phyloP scores from a whole-genome alignment of 1,140 invertebrate genomes.

The Eueides isabella region DNA sequence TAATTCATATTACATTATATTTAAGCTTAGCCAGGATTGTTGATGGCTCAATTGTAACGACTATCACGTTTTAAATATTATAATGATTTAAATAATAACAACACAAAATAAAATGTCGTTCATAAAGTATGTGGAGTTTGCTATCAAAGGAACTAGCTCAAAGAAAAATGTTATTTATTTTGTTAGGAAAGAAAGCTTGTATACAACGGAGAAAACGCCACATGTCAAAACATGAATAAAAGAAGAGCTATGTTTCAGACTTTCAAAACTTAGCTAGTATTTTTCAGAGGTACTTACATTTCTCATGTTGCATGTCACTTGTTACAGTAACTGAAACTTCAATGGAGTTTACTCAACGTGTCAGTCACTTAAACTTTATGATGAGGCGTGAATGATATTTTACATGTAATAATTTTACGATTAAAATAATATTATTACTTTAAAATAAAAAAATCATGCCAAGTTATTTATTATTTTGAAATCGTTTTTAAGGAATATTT shows the following conservation, averaged over 20 bases:
- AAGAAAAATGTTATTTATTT: slow-evolving; percentile 80
- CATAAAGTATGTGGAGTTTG: slow-evolving; percentile 72
- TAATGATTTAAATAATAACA: slow-evolving; percentile 21
- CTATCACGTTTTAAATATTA: slow-evolving; percentile 18
- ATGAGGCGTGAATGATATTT: neutral
- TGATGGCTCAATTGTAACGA: neutral
- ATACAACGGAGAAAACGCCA: slow-evolving; percentile 71
- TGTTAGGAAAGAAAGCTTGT: slow-evolving; percentile 77
- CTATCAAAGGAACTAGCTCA: slow-evolving; percentile 75
- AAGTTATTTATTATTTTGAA: neutral
- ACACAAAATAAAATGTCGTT: slow-evolving; percentile 68
- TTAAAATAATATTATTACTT: too few species aligned
- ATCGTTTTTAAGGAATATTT: too few species aligned
- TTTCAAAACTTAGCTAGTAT: slow-evolving; percentile 72
- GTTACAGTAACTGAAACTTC: slow-evolving; percentile 23
- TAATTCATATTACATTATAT: slow-evolving; percentile 29
- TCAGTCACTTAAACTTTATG: neutral
- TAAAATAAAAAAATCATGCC: neutral
- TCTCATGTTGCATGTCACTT: slow-evolving; percentile 45
- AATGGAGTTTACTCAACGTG: slow-evolving; percentile 10
- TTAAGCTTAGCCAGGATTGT: slow-evolving; percentile 9
- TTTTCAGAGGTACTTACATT: slow-evolving; percentile 65
- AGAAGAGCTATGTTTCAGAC: slow-evolving; percentile 77
- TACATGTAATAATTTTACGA: too few species aligned
- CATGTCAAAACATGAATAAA: slow-evolving; percentile 80